Evolutionary conservation across 1,140 invertebrate genomes (phyloP).

Genomic region (Lanistes nyassanus): DNA sequence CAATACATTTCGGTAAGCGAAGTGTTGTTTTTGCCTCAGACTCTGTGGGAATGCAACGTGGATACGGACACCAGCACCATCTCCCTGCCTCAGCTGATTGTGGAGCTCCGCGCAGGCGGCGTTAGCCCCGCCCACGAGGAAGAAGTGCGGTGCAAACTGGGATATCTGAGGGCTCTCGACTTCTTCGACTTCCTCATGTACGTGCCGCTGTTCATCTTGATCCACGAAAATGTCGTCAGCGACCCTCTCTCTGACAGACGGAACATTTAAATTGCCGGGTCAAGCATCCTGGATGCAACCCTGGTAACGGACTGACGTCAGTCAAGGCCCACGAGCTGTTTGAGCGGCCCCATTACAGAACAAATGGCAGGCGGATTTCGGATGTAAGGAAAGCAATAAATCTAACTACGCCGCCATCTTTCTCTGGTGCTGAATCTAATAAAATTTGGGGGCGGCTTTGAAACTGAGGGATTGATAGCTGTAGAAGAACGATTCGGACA

Average conservation of each 20-base stretch:
- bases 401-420: too few species aligned
- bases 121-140: conserved; percentile 55
- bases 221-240: conserved; percentile 58
- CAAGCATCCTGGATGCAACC: too few species aligned
- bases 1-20: not conserved
- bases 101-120: conserved; percentile 62
- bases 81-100: conserved; percentile 55
- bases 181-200: conserved; percentile 64
- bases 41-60: conserved; percentile 64
- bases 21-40: conserved; percentile 40
- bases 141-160: conserved; percentile 52
- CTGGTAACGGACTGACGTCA: too few species aligned
- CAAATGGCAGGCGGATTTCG: too few species aligned
- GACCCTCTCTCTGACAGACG: conserved; percentile 56
- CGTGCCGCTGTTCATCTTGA: conserved; percentile 63
- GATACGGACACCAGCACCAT: conserved; percentile 57
- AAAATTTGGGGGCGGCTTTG: too few species aligned
- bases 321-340: too few species aligned
- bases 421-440: too few species aligned
- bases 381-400: too few species aligned
- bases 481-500: too few species aligned
- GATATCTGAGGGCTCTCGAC: conserved; percentile 54
- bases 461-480: too few species aligned
- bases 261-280: conserved; percentile 24
- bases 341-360: too few species aligned